phyloP scores from a whole-genome alignment of 2,113 vertebrate species.

The Mastomys natalensis region DNA sequence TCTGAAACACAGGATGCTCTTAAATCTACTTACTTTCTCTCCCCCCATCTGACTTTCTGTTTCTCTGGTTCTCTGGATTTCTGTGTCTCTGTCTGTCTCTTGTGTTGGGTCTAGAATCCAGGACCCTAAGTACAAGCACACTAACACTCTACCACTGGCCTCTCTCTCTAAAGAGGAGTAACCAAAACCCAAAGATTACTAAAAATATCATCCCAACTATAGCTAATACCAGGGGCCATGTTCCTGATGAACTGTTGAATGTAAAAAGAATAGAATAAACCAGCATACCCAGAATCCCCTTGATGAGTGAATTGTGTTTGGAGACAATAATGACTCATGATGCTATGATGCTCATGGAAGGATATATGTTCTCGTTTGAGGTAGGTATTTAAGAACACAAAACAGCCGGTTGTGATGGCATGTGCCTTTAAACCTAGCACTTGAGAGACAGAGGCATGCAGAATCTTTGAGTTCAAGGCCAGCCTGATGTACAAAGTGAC shows the following conservation, averaged over 20 bases:
- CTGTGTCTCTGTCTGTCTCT: neutral
- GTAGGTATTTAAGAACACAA: neutral
- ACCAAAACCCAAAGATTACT: neutral
- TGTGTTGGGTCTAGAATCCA: neutral
- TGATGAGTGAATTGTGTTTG: neutral
- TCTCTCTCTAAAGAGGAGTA: neutral
- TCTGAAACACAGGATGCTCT: slow-evolving; percentile 45
- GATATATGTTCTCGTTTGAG: neutral
- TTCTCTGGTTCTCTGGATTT: no score
- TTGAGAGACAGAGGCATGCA: no score
- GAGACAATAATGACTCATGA: neutral
- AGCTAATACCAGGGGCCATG: neutral
- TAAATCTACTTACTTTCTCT: neutral
- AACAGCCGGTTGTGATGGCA: no score
- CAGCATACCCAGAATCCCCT: no score
- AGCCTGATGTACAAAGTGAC: no score
- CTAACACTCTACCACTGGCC: neutral
- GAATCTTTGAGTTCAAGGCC: no score
- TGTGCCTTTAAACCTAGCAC: no score
- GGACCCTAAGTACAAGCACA: neutral
- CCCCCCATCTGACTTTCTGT: no score
- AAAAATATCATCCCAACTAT: slow-evolving; percentile 1
- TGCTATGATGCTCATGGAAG: neutral
- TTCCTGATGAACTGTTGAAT: neutral
- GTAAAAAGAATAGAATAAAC: neutral